Evolutionary conservation across 2,888 invertebrate genomes (phyloP), one percentile per base, ranked within the genome.

Genomic region (Colletes collaris): DNA sequence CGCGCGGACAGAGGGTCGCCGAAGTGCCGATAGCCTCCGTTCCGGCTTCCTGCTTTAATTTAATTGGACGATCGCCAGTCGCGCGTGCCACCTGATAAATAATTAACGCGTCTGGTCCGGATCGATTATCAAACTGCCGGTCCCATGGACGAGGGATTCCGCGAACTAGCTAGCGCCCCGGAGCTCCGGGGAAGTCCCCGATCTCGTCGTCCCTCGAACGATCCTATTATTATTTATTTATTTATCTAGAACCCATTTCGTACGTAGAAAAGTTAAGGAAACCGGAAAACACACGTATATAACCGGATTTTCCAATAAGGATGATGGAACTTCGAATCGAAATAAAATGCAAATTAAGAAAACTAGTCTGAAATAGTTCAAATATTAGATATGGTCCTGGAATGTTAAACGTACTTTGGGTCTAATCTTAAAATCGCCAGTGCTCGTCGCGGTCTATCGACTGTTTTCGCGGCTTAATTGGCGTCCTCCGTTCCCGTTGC

Each of bases 61-160:
- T 88, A 86, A 88, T 88, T 88, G 88, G 88, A 86, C 84, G 86
- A 88, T 86, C 86, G 87, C 85, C 86, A 87, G 86, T 86, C 85
- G 86, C 88, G 88, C 88, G 88, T 87, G 88, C 87, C 86, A 78
- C 86, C 84, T 83, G 86, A 88, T 88, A 88, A 88, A 88, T 88
- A 88, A 88, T 88, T 87, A 88, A 87, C 87, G 88, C 81, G 84
- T 86, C 83, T 86, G 83, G 85, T 64, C 79, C 77, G 81, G 81
- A 87, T 88, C 87, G 87, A 88, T 88, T 87, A 86, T 85, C 86
- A 77, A 79, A 81, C 77, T 77, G 82, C 79, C 55, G 64, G 16
- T 60, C 69, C 62, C 56, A 40, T 46, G 50, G 63, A 64, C 63
- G 59, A 59, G 50, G 53, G 55, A 50, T 46, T 35, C 8, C 8